phyloP scores from a whole-genome alignment of 2,888 invertebrate species.

The Kuschelorhynchus macadamiae region DNA sequence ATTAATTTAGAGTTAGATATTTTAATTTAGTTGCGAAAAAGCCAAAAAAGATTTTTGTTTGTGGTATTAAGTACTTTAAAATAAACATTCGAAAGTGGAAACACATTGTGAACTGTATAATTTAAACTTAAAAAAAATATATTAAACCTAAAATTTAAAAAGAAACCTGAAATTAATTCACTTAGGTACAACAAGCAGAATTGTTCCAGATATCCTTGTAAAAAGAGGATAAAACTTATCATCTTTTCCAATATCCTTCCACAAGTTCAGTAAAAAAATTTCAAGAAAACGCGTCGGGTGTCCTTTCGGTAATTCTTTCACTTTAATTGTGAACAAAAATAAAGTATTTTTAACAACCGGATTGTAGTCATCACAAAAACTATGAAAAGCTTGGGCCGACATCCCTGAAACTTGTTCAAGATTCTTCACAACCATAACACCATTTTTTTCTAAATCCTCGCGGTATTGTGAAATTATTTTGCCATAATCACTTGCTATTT shows the following conservation, averaged over 20 bases:
- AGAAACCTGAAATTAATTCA: no score
- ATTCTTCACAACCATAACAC: slow-evolving; percentile 64
- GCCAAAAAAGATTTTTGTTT: no score
- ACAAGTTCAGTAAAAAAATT: slow-evolving; percentile 62
- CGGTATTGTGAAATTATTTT: slow-evolving; percentile 58
- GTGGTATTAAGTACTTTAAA: no score
- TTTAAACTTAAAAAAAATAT: no score
- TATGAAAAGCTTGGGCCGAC: slow-evolving; percentile 71
- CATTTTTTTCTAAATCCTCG: slow-evolving; percentile 56
- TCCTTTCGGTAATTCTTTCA: slow-evolving; percentile 53
- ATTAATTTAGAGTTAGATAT: no score
- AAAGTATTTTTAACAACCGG: slow-evolving; percentile 68
- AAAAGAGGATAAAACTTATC: slow-evolving; percentile 69
- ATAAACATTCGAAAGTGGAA: no score
- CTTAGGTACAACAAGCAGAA: slow-evolving; percentile 53
- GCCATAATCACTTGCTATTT: slow-evolving; percentile 61
- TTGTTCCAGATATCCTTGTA: slow-evolving; percentile 67
- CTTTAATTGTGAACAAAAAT: slow-evolving; percentile 68
- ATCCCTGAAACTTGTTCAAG: slow-evolving; percentile 64
- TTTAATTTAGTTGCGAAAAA: no score
- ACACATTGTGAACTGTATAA: no score
- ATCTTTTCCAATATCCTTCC: slow-evolving; percentile 63
- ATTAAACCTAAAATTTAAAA: no score
- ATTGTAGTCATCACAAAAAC: slow-evolving; percentile 72
- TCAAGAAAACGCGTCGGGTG: slow-evolving; percentile 60